Base-by-base conservation (phyloP, 1,140 invertebrate species). In the Drosophila obscura region DNA sequence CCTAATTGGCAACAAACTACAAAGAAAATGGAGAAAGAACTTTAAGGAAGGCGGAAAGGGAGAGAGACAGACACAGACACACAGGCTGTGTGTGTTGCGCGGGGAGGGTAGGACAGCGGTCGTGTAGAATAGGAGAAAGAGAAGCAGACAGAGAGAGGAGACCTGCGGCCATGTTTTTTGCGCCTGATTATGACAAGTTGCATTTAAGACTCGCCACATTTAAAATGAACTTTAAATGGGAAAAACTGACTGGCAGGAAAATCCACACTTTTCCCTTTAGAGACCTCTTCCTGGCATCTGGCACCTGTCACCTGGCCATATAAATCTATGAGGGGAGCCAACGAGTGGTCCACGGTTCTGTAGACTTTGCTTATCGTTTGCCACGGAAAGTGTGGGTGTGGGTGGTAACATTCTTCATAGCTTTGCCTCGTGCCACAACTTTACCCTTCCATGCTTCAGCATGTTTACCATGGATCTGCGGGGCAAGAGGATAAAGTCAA, bases 401-500 rank as follows among this genome's bases (percentile, higher is more conserved):
- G 22, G 22, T 24, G 22, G 22, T 24, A 24, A 24, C 51, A 31
- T 19, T 35, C 28, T 15, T 15, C 39, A 19, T 15, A 26, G 39
- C 52, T 49, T 31, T 60, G 15, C n/a, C 45, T 46, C 16, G 11
- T 41, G 58, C 57, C 26, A 15, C 44, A 31, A 28, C 43, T 43
- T 44, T 16, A 22, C 62, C 48, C 19, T 19, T 19, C 19, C 19
- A 1, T 19, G 19, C 19, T 55, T 65, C 50, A 24, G 2, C 22
- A 59, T 84, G 73, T 84, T 81, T 85, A 69, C 81, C 67, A 57
- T 48, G 52, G 71, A 74, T 51, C 63, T 64, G 58, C 58, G 73
- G 64, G 51, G 75, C 81, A 81, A 74, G 78, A 75, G 78, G 74
- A 85, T 87, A 82, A 85, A 85, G 82, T 85, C 81, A 85, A 85